Evolutionary conservation across 2,113 vertebrate genomes (phyloP).

Genomic region (Erythrolamprus reginae): DNA sequence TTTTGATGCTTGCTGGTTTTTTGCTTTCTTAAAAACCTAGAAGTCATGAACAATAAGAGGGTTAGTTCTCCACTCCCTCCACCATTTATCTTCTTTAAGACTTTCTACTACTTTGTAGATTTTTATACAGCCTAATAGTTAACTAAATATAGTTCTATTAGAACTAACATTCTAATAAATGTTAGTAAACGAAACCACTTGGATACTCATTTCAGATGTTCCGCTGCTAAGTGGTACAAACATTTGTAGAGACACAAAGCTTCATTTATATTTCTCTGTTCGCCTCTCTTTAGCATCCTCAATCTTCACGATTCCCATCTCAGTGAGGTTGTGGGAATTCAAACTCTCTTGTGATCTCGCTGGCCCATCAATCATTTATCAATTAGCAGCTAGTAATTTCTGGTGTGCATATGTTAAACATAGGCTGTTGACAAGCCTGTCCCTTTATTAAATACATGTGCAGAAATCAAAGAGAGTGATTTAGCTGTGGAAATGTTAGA

Average conservation of each 20-base stretch:
- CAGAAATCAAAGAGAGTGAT: background rate
- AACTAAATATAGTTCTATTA: background rate
- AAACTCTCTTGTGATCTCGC: background rate
- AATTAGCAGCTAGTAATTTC: conserved; percentile 11
- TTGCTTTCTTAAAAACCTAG: background rate
- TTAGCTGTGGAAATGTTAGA: background rate
- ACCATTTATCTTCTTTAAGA: background rate
- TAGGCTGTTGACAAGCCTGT: background rate
- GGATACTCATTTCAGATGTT: background rate
- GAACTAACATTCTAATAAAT: background rate
- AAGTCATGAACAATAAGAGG: background rate
- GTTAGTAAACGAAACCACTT: background rate
- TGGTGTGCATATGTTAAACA: accelerated
- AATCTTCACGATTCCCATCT: background rate
- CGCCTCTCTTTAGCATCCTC: background rate
- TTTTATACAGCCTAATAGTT: background rate
- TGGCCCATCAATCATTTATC: conserved; percentile 14
- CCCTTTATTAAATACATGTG: background rate
- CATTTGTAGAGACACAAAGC: background rate
- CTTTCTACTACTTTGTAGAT: background rate
- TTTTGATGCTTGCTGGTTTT: background rate
- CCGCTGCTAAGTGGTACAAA: background rate
- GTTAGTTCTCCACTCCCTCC: background rate
- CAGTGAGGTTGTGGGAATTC: background rate
- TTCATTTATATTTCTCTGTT: background rate